Evolutionary conservation across 1,140 invertebrate species (phyloP).

Genomic region (Drosophila insularis): DNA sequence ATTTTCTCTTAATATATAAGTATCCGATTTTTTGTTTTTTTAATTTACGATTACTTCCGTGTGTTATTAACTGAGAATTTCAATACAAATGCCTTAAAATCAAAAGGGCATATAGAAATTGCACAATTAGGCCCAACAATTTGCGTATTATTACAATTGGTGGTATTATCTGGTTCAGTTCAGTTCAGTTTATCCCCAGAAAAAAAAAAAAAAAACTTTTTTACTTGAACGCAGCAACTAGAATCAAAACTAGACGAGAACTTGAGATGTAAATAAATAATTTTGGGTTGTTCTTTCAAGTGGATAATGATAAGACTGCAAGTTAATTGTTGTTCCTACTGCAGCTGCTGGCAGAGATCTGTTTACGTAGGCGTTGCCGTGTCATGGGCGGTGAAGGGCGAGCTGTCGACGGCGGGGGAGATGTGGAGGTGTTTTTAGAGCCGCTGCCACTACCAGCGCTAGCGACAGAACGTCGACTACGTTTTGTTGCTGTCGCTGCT

Average conservation of each 20-base stretch:
- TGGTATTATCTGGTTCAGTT: conserved; percentile 1
- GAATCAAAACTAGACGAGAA: not conserved
- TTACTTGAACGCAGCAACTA: not conserved
- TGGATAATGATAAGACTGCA: conserved; percentile 1
- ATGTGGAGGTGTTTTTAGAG: conserved; percentile 14
- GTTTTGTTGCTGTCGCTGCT: conserved; percentile 33
- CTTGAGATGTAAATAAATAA: too few species aligned
- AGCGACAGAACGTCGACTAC: conserved; percentile 20
- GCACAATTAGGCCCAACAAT: conserved; percentile 2
- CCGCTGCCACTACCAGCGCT: not conserved
- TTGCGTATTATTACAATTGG: conserved; percentile 31
- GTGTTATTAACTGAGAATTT: conserved; percentile 5
- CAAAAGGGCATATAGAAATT: not conserved
- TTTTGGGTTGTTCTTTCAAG: conserved; percentile 26
- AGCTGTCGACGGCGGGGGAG: conserved; percentile 22
- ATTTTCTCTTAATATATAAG: too few species aligned
- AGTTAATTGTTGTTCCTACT: conserved; percentile 23
- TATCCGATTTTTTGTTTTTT: conserved; percentile 18
- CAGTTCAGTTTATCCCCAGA: conserved; percentile 5
- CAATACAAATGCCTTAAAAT: conserved; percentile 1
- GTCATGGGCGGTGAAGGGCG: conserved; percentile 68
- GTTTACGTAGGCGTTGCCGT: conserved; percentile 64
- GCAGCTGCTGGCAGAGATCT: conserved; percentile 66
- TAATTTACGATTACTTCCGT: conserved; percentile 16
- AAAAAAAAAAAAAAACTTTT: not conserved